A percentile compares a stretch with the other conserved stretches of the same genome.
phyloP scores from a whole-genome alignment of 37 sponge, comb jelly and placozoan genomes.

The Theonella swinhoei region DNA sequence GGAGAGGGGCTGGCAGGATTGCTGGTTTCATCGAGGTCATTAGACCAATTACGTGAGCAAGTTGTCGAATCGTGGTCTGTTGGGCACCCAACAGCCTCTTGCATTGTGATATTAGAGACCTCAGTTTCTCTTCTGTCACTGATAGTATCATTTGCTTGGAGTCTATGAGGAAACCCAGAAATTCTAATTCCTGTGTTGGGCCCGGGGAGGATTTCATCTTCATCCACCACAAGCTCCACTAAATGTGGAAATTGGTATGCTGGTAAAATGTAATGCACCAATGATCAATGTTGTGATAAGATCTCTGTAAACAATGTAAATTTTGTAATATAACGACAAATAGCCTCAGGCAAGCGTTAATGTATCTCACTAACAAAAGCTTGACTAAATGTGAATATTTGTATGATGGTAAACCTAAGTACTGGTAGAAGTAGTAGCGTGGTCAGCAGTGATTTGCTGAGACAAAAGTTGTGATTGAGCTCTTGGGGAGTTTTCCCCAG shows the following conservation, averaged over 20 bases:
- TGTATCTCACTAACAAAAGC: too few relatives aligned
- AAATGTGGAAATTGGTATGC: too few relatives aligned
- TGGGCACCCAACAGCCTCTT: neutral
- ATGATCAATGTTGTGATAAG: too few relatives aligned
- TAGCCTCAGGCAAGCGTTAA: too few relatives aligned
- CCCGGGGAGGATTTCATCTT: neutral
- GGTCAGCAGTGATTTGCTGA: neutral
- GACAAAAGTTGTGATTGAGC: neutral
- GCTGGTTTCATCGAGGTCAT: constrained; percentile 13
- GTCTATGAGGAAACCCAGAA: constrained; percentile 31
- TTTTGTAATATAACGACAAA: too few relatives aligned
- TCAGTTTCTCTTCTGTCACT: constrained; percentile 19
- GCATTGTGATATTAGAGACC: constrained; percentile 6
- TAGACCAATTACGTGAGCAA: constrained; percentile 25
- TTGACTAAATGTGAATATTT: too few relatives aligned
- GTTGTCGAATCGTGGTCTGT: neutral
- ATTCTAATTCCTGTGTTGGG: constrained; percentile 7
- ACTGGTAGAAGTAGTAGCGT: neutral
- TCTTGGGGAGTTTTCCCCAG: constrained; percentile 5
- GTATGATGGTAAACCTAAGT: too few relatives aligned
- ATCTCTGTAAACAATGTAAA: too few relatives aligned
- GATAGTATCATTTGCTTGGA: constrained; percentile 6
- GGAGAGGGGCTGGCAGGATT: constrained; percentile 25
- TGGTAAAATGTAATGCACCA: too few relatives aligned
- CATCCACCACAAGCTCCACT: too few relatives aligned